These are phyloP conservation scores for Cerceris rybyensis DNA, from an alignment of 2,888 invertebrate genomes.

Conservation along the genomic window DNA sequence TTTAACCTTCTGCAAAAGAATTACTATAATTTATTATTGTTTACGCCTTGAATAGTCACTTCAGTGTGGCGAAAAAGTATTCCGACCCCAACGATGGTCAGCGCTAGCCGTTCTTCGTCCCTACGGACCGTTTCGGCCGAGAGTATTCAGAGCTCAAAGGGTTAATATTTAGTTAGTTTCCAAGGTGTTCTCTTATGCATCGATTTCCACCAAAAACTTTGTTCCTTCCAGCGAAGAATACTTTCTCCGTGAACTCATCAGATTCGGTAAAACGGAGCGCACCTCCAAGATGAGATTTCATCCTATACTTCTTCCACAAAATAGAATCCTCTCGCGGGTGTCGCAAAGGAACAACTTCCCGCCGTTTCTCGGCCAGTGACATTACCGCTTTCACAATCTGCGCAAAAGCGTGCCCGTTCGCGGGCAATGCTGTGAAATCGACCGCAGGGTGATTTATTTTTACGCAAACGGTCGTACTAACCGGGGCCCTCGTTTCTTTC, in stretches of 20 bases:
- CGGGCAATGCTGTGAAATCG: conserved; percentile 10
- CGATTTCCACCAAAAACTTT: neutral
- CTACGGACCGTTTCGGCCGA: too few relatives aligned
- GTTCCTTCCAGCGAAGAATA: conserved; percentile 21
- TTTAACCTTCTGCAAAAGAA: too few relatives aligned
- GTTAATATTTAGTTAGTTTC: too few relatives aligned
- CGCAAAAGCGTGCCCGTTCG: conserved; percentile 12
- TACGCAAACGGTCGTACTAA: neutral
- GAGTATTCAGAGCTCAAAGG: too few relatives aligned
- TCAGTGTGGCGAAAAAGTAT: too few relatives aligned
- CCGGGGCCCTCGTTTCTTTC: neutral
- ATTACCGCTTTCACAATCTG: conserved; percentile 12
- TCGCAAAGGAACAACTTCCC: neutral
- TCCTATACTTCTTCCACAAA: neutral
- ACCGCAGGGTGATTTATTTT: conserved; percentile 24
- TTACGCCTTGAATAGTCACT: too few relatives aligned
- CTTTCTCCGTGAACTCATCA: conserved; percentile 12
- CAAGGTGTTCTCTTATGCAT: too few relatives aligned
- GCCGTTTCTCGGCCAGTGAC: neutral
- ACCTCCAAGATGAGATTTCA: conserved; percentile 46
- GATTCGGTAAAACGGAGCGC: conserved; percentile 46
- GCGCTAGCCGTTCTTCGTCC: too few relatives aligned
- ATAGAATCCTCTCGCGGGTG: neutral
- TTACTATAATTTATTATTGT: too few relatives aligned
- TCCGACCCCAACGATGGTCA: too few relatives aligned